phyloP scores from a whole-genome alignment of 2,888 invertebrate species.

The Chalcis sispes region DNA sequence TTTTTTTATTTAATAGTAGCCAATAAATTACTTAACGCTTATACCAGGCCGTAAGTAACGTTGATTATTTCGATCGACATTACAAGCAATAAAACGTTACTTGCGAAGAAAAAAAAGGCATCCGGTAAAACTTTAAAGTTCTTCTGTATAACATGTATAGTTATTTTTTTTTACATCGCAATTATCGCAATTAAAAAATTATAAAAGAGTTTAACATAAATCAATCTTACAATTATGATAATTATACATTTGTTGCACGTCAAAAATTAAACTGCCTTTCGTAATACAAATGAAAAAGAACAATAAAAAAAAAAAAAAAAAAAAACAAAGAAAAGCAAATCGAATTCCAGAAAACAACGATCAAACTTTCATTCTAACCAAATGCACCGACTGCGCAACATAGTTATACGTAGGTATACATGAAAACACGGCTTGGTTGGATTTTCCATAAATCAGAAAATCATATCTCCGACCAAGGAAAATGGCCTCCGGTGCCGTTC shows the following conservation, averaged over 20 bases:
- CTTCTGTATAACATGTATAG: constrained; percentile 2
- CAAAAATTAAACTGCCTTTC: background rate
- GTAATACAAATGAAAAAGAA: background rate
- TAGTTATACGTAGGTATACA: no score
- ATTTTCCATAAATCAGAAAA: constrained; percentile 36
- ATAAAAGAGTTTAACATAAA: constrained; percentile 32
- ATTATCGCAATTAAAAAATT: constrained; percentile 16
- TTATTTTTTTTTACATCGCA: constrained; percentile 29
- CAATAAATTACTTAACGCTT: no score
- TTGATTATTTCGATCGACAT: constrained; percentile 31
- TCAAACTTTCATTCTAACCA: background rate
- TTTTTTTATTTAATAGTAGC: no score
- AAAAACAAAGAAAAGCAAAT: background rate
- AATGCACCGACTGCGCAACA: no score
- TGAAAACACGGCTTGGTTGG: no score
- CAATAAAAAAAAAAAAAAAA: background rate
- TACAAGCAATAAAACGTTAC: constrained; percentile 11
- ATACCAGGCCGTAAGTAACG: constrained; percentile 37
- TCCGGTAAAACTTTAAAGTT: background rate
- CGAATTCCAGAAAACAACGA: background rate
- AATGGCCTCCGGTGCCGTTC: constrained; percentile 5
- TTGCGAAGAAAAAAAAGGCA: background rate
- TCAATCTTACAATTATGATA: constrained; percentile 34
- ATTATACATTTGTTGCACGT: constrained; percentile 4
- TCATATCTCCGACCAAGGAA: constrained; percentile 21